Conservation (phyloP, 2,113 vertebrate genomes). For the Deroptyus accipitrinus region DNA sequence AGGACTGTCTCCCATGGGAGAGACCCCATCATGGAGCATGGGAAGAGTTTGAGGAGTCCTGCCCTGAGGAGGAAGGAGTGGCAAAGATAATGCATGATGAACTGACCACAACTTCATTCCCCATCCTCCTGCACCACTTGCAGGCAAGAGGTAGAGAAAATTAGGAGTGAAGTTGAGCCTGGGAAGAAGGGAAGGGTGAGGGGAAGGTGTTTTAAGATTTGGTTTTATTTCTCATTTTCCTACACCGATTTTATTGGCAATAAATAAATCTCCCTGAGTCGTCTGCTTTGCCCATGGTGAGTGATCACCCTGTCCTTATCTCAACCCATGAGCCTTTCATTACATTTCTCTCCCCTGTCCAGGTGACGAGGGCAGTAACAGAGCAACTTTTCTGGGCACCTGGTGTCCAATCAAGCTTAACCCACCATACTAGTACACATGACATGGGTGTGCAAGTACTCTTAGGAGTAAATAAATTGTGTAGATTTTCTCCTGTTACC, state of each 20-base stretch:
- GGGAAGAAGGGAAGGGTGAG: not conserved
- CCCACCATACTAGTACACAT: too few species aligned
- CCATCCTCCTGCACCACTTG: fast-evolving
- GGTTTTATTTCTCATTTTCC: not conserved
- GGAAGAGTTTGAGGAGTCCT: not conserved
- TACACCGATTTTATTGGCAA: not conserved
- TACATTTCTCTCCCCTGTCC: not conserved
- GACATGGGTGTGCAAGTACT: fast-evolving
- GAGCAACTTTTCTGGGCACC: not conserved
- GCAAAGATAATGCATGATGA: too few species aligned
- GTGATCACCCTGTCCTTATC: not conserved
- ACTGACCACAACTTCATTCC: not conserved
- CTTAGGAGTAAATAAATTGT: not conserved
- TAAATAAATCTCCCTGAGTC: not conserved
- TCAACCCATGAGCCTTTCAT: fast-evolving
- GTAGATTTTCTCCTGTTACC: not conserved
- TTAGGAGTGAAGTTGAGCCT: not conserved
- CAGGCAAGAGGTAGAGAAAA: not conserved
- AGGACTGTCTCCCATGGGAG: not conserved
- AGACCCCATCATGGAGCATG: not conserved
- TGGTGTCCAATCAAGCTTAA: not conserved
- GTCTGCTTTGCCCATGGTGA: not conserved
- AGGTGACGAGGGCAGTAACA: not conserved
- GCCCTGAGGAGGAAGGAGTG: not conserved
- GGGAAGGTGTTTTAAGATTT: not conserved